Evolutionary conservation across 2,797 vertebrate genomes (phyloP), one percentile per base, ranked within the genome.

Genomic region (Vultur gryphus): DNA sequence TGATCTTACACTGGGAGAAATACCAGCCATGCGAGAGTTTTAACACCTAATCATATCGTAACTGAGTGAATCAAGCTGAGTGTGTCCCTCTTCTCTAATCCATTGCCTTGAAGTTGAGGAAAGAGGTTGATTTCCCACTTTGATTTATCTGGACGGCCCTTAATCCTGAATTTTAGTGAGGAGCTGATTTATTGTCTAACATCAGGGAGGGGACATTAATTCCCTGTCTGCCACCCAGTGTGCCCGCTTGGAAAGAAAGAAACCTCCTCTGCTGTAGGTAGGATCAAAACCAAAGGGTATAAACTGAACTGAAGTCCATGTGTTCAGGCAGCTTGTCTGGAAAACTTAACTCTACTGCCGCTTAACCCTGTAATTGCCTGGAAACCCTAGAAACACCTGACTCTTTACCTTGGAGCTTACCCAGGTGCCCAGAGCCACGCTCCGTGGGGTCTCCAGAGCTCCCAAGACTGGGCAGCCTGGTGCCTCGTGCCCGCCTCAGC

Each of bases 201-300:
- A 35, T 87, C 44, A 85, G 81, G 78, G 90, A 96, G 52, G 55
- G 78, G 52, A 91, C 64, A 41, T 89, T 92, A 95, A 89, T 96
- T 96, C 90, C 37, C 69, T 0, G 0, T 85, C 89, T 93, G 91
- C 96, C 91, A 93, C 89, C 79, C 96, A 96, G 87, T 18, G 6
- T 83, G 92, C 64, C 41, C 9, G 0, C 37, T 83, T 65, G 49
- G 55, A 87, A 93, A 95, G 71, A 94, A 92, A 87, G 81, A 89
- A 94, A 39, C 67, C 31, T 94, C 59, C 91, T 92, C 92, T 96
- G 95, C 96, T 94, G 86, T 95, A 96, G 89, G 89, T 96, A 89
- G 85, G 84, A 87, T 95, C 92, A 94, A 90, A 94, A 91, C 90
- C 67, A 41, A 91, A 71, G 86, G 31, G 20, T 73, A 64, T 73